These are phyloP conservation scores for Speoplatyrhinus poulsoni DNA, from an alignment of 2,113 vertebrate species.

Conservation along the genomic window DNA sequence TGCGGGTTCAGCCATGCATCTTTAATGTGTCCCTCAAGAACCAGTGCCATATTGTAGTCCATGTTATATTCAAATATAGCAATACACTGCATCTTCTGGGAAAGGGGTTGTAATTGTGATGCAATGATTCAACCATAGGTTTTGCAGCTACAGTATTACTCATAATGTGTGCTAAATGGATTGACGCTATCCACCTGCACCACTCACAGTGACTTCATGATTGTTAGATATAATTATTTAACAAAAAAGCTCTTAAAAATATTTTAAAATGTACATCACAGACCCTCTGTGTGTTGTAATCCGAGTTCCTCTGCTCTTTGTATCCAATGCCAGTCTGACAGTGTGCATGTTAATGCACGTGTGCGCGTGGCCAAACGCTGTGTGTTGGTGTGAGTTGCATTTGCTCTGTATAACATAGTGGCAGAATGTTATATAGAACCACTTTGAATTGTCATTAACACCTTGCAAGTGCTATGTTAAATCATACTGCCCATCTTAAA, in stretches of 20 bases:
- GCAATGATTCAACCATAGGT: conserved; percentile 17
- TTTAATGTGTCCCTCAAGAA: conserved; percentile 19
- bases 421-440: too few relatives aligned
- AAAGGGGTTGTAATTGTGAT: conserved; percentile 14
- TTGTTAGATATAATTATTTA: conserved; percentile 23
- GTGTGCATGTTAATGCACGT: too few relatives aligned
- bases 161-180: conserved; percentile 32
- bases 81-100: conserved; percentile 16
- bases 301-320: too few relatives aligned
- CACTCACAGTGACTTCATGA: conserved; percentile 8
- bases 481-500: too few relatives aligned
- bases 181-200: conserved; percentile 19
- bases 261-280: too few relatives aligned
- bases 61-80: conserved; percentile 14
- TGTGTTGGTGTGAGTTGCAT: too few relatives aligned
- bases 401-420: too few relatives aligned
- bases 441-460: too few relatives aligned
- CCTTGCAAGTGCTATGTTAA: too few relatives aligned
- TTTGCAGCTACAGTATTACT: conserved; percentile 40
- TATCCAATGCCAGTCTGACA: too few relatives aligned
- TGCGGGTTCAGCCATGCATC: conserved; percentile 11
- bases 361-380: too few relatives aligned
- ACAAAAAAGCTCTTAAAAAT: conserved; percentile 1
- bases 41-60: conserved; percentile 3
- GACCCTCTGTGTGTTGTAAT: too few relatives aligned